Evolutionary conservation across 2,797 vertebrate species (phyloP).

Genomic region (Myotis findleyi): DNA sequence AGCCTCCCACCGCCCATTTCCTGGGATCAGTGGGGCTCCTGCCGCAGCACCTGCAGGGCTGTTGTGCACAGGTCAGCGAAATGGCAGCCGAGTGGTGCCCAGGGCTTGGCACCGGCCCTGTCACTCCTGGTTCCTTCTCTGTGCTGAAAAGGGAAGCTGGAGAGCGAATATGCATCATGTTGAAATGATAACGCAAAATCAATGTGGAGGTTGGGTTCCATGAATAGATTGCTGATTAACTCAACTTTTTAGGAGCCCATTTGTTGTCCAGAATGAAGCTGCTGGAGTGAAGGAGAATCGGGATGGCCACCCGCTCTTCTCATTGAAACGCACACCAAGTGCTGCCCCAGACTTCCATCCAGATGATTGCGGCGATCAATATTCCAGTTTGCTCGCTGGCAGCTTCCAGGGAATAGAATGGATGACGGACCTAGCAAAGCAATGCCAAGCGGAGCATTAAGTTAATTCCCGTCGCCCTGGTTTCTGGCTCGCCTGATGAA

Average conservation of each 20-base stretch:
- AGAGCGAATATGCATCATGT: not conserved
- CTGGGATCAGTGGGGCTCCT: not conserved
- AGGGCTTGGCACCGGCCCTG: not conserved
- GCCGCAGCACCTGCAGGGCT: not conserved
- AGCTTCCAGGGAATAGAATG: slow-evolving; percentile 44
- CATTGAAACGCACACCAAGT: slow-evolving; percentile 25
- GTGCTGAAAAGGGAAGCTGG: not conserved
- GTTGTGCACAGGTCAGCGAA: not conserved
- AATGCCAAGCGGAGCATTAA: slow-evolving; percentile 49
- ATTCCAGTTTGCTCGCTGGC: slow-evolving; percentile 58
- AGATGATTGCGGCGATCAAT: slow-evolving; percentile 37
- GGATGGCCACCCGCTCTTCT: not conserved
- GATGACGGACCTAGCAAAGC: not conserved
- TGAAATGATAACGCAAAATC: not conserved
- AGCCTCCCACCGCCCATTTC: fast-evolving
- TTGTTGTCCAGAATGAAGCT: slow-evolving; percentile 44
- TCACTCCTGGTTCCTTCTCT: not conserved
- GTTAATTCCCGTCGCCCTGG: slow-evolving; percentile 14
- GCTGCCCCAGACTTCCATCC: not conserved
- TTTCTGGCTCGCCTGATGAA: not conserved
- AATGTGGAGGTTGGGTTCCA: slow-evolving; percentile 40
- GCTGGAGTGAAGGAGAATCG: not conserved
- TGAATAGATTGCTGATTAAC: slow-evolving; percentile 21
- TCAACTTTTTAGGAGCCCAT: slow-evolving; percentile 19
- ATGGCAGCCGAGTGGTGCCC: not conserved